Evolutionary conservation across 2,113 vertebrate species (phyloP), one percentile per base, ranked within the genome.

Genomic region (Forbesichthys agassizii): DNA sequence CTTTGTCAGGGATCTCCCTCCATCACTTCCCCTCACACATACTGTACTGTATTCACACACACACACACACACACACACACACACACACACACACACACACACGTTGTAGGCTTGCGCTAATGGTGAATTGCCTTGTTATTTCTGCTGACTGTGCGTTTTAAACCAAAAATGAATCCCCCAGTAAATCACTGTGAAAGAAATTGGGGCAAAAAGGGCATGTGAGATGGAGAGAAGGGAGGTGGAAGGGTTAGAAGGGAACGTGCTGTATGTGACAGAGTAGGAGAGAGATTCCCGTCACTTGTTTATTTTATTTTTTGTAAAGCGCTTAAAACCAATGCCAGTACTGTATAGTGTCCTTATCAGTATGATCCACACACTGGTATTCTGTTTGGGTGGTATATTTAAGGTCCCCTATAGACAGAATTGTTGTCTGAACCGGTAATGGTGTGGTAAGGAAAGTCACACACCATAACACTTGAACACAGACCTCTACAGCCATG

Each of bases 71-170:
- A 62, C 58, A 56, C 61, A 18, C 61, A 48, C 16, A 62, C 46
- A 48, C 61, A 33, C 18, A 47, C 33, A 33, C 61, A 18, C 61
- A 48, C 16, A 62, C 46, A 48, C 61, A 62, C 61, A 62, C 61
- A 62, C 53, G 10, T 51, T 10, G 14, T n/a, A 12, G 49, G 55
- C 49, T 77, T 58, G 4, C 14, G 58, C 54, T 51, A 61, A 47
- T 46, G 68, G 47, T 3, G 53, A 69, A 62, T 60, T 52, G 47
- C 51, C 70, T 14, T 6, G 20, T 66, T 48, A 33, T 81, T 64
- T 76, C 49, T 80, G 75, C 68, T 73, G 71, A 75, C 71, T 75
- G 71, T 36, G 57, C 71, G 71, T 83, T 86, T 83, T 61, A 79
- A 61, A 61, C 65, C 9, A 70, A 80, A 81, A 83, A 84, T 68